Base-by-base conservation (phyloP, 2,797 vertebrate species). In the Pipistrellus pipistrellus region DNA sequence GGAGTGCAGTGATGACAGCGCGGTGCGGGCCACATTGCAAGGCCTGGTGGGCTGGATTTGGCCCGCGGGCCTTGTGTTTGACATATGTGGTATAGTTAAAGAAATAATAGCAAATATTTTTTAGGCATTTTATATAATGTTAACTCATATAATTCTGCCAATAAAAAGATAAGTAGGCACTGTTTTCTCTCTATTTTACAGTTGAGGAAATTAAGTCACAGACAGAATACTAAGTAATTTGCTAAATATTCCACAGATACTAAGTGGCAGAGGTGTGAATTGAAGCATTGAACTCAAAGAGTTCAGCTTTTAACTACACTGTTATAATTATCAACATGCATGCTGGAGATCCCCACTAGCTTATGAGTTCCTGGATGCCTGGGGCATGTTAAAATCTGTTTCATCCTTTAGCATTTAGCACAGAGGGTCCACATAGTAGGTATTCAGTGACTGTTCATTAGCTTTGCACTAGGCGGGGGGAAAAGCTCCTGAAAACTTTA, bases 151-250 rank as follows among this genome's bases (percentile, higher is more conserved):
- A 69, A 83, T 86, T 55, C 17, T 44, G 38, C 77, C 73, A 89
- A 46, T 35, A 69, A 90, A 85, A 27, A 12, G 59, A 57, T 21
- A 84, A 90, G 18, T 66, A 66, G 14, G 2, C 21, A 55, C 32
- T 77, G 30, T 85, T 72, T 41, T 80, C 44, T 92, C 9, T 41
- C 66, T 69, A 46, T 53, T 92, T 94, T 96, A 68, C 25, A 86
- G 17, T 18, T 93, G 55, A 86, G 48, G 20, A 90, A 90, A 80
- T 48, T 55, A 91, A 83, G 72, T 4, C 23, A 69, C 6, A 78
- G 41, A 75, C 23, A 46, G 53, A 81, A 66, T 44, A n/a, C n/a
- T n/a, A 76, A 59, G 8, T 83, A 48, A 23, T 3, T 30, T 75
- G 38, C 23, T 41, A 53, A 48, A 4, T 68, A 80, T 89, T 91